These are phyloP conservation scores for Diglossa brunneiventris DNA, from an alignment of 2,113 vertebrate species.

Conservation along the genomic window DNA sequence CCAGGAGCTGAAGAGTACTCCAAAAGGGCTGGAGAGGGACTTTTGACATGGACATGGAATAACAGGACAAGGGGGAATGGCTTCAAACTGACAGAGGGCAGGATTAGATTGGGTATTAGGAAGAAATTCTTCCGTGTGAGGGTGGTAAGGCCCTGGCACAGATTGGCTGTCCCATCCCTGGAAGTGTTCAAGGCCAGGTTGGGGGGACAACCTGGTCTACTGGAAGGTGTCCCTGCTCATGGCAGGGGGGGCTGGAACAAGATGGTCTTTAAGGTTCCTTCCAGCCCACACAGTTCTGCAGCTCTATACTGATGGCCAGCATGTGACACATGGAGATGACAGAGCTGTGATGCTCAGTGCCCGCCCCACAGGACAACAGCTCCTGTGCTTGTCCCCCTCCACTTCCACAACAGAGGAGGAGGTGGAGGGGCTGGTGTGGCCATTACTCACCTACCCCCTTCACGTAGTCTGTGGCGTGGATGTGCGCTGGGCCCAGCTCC, in stretches of 20 bases:
- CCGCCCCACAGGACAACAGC: not conserved
- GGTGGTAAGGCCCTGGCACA: not conserved
- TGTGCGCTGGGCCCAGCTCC: slow-evolving; percentile 86
- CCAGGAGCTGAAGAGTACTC: not conserved
- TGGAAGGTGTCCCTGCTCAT: not conserved
- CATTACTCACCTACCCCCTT: slow-evolving; percentile 93
- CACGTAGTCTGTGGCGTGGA: slow-evolving; percentile 86
- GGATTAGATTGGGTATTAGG: not conserved
- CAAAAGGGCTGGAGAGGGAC: not conserved
- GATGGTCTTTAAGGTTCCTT: not conserved
- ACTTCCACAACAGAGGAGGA: not conserved
- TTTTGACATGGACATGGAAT: not conserved
- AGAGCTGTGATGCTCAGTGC: not conserved
- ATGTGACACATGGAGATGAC: not conserved
- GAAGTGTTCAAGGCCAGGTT: not conserved
- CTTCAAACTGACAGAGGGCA: not conserved
- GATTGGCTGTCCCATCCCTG: not conserved
- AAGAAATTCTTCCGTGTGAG: not conserved
- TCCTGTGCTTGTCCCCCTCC: fast-evolving
- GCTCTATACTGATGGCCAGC: fast-evolving
- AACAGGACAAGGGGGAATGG: not conserved
- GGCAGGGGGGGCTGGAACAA: not conserved
- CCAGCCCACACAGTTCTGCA: not conserved
- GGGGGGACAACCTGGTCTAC: not conserved
- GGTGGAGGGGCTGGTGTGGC: not conserved